Evolutionary conservation across 2,113 vertebrate species (phyloP), one percentile per base, ranked within the genome.

Genomic region (Ammospiza caudacuta): DNA sequence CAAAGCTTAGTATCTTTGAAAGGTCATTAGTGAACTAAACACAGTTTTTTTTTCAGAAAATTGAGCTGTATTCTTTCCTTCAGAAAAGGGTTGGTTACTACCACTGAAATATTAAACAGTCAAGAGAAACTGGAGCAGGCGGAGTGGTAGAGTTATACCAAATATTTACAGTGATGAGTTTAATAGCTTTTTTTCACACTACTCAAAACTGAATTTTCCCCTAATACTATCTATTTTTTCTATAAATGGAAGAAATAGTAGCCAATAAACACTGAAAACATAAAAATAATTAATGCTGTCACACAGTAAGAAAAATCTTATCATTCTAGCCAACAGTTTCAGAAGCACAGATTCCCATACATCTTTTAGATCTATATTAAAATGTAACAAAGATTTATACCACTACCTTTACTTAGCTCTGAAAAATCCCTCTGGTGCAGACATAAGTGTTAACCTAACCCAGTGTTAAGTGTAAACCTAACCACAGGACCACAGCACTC

Each of bases 301-400:
- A 94, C 16, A 75, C 29, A 83, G 14, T 9, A 92, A 92, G 88
- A 97, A 94, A 78, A 90, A 58, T 19, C 41, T 54, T 72, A 17
- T 33, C 33, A 59, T 89, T 96, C 88, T 89, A 80, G 25, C 33
- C 37, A 94, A 73, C 25, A 70, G 69, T 61, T 89, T 93, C 23
- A 25, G 80, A 95, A 92, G 55, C 39, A 81, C 44, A 92, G 6
- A 35, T 31, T 83, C 61, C 44, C 31, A 24, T 4, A 35, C 5
- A 21, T 37, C 9, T 67, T 81, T 44, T 21, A 75, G 10, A 62
- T 31, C 25, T 44, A 31, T 20, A 43, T 8, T 55, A 84, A 55
- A 66, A 52, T 9, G 46, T 81, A 95, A 37, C 55, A 37, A 85
- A 86, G 9, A 73, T 74, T 84, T 79, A 73, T 25, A 90, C 5